A percentile compares a stretch with the other conserved stretches of the same genome.
These are phyloP conservation scores for Polydrusus cervinus DNA, from an alignment of 2,888 invertebrate species.

Conservation along the genomic window DNA sequence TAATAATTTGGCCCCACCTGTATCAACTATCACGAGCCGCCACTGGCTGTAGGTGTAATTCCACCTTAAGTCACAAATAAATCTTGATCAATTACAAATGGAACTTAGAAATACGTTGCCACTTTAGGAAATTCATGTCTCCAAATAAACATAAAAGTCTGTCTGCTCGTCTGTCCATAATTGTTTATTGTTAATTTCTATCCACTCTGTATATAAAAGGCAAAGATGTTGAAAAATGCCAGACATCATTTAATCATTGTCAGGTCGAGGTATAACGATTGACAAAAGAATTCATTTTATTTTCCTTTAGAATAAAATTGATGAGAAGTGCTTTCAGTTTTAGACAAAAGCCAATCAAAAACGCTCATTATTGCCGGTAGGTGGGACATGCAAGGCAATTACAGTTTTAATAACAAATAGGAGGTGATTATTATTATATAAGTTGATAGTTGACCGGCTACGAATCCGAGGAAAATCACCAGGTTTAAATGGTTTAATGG, in stretches of 20 bases:
- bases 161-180: too few relatives aligned
- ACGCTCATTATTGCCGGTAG: conserved; percentile 55
- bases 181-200: conserved; percentile 2
- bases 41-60: too few relatives aligned
- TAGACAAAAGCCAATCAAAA: conserved; percentile 57
- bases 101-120: too few relatives aligned
- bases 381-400: conserved; percentile 53
- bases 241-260: conserved; percentile 47
- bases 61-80: too few relatives aligned
- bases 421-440: conserved; percentile 49
- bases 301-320: conserved; percentile 55
- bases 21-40: too few relatives aligned
- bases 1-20: too few relatives aligned
- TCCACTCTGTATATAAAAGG: conserved; percentile 15
- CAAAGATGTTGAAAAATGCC: conserved; percentile 29
- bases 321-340: conserved; percentile 55
- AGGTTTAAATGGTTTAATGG: conserved; percentile 18
- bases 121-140: too few relatives aligned
- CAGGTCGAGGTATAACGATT: conserved; percentile 45
- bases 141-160: too few relatives aligned
- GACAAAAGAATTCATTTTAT: conserved; percentile 54
- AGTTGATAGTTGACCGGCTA: conserved; percentile 33
- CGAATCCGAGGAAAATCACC: conserved; percentile 16
- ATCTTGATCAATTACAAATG: too few relatives aligned
- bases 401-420: conserved; percentile 54